Conservation (phyloP, 2,113 vertebrate species). For the Calypte anna region DNA sequence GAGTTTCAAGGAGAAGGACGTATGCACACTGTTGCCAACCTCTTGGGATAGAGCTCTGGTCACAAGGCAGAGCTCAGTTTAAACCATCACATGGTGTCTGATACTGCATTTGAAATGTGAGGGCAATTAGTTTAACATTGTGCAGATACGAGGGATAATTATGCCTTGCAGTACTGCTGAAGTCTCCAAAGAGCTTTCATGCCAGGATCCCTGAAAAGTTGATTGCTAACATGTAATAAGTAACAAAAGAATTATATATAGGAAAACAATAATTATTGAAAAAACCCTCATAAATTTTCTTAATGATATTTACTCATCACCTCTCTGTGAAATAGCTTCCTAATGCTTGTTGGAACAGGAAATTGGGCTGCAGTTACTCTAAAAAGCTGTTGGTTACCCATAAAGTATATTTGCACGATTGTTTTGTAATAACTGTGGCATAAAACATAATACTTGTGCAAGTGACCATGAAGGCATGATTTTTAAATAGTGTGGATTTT, state of each 20-base stretch:
- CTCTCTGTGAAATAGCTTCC: slow-evolving; percentile 12
- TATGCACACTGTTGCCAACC: background rate
- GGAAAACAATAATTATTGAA: slow-evolving; percentile 39
- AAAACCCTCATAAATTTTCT: background rate
- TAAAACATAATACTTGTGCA: background rate
- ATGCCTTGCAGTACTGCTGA: slow-evolving; percentile 28
- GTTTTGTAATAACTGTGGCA: background rate
- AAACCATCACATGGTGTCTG: slow-evolving; percentile 22
- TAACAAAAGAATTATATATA: slow-evolving; percentile 12
- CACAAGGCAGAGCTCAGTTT: slow-evolving; percentile 23
- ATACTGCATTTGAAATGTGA: slow-evolving; percentile 20
- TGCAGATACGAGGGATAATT: slow-evolving; percentile 67
- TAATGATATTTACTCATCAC: slow-evolving; percentile 30
- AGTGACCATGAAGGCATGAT: background rate
- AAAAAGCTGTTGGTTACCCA: background rate
- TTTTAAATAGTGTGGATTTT: background rate
- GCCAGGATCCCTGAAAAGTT: slow-evolving; percentile 26
- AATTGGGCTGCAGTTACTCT: background rate
- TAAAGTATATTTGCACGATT: background rate
- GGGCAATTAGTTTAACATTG: slow-evolving; percentile 65
- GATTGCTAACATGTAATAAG: slow-evolving; percentile 33
- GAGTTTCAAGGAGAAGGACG: background rate
- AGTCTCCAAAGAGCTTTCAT: slow-evolving; percentile 28
- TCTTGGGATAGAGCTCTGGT: background rate
- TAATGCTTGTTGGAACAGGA: background rate